Evolutionary conservation across 2,888 invertebrate species (phyloP).

Genomic region (Taphrorychus bicolor): DNA sequence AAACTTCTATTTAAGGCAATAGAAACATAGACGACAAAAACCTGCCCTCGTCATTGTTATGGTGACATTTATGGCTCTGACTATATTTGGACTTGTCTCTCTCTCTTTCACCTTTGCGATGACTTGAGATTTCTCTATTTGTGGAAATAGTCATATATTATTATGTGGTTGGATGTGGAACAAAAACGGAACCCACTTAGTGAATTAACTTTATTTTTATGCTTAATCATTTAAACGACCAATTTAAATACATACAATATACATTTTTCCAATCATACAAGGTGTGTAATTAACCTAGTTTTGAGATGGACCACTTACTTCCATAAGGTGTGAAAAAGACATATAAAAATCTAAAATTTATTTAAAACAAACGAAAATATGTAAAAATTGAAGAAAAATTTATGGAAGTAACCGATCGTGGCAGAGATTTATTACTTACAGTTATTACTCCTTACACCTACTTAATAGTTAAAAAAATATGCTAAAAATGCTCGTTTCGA

Average conservation of each 20-base stretch:
- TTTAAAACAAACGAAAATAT: no score
- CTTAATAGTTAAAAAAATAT: not conserved
- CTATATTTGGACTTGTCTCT: no score
- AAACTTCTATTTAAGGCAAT: no score
- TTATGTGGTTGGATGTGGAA: no score
- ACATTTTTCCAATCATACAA: conserved; percentile 1
- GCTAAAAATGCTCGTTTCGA: not conserved
- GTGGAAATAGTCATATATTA: no score
- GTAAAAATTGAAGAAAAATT: not conserved
- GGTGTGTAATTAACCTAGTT: not conserved
- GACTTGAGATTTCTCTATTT: no score
- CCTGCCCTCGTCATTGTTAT: no score
- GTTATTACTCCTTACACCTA: not conserved
- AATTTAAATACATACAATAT: conserved; percentile 10
- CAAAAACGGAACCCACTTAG: not conserved
- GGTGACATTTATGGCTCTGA: no score
- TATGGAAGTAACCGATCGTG: not conserved
- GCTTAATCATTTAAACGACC: not conserved
- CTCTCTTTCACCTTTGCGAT: no score
- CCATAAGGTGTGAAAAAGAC: not conserved
- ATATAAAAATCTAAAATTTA: not conserved
- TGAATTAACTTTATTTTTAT: conserved; percentile 2
- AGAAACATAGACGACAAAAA: no score
- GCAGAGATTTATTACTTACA: not conserved
- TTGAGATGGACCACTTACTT: not conserved